phyloP scores from a whole-genome alignment of 2,888 invertebrate genomes.

The Laspeyria flexula region DNA sequence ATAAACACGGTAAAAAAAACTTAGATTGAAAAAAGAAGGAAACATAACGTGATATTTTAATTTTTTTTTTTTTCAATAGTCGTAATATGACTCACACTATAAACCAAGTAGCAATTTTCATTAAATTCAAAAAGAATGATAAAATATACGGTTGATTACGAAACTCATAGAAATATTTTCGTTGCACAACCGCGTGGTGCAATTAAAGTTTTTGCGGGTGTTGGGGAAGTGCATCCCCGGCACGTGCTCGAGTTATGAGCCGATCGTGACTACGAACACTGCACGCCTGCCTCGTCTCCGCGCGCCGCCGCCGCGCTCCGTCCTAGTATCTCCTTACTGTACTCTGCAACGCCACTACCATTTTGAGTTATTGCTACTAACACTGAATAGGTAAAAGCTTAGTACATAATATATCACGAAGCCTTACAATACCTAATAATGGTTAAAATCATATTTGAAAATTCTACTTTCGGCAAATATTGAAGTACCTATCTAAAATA shows the following conservation, averaged over 20 bases:
- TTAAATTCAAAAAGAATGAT: not conserved
- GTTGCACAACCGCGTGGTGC: constrained; percentile 53
- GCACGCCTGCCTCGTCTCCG: constrained; percentile 4
- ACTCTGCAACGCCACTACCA: constrained; percentile 22
- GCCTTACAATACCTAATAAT: too few species aligned
- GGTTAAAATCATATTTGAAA: too few species aligned
- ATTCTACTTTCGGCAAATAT: too few species aligned
- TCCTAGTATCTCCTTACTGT: constrained; percentile 29
- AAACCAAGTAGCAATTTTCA: too few species aligned
- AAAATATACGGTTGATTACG: constrained; percentile 16
- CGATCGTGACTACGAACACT: constrained; percentile 65
- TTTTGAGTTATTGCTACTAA: constrained; percentile 10
- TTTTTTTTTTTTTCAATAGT: too few species aligned
- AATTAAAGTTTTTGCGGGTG: constrained; percentile 73
- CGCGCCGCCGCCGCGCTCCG: too few species aligned
- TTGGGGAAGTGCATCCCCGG: constrained; percentile 53
- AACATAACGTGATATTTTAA: too few species aligned
- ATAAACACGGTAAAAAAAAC: too few species aligned
- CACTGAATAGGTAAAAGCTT: constrained; percentile 1
- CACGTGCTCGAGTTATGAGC: constrained; percentile 68
- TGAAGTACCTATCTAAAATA: too few species aligned
- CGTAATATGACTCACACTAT: too few species aligned
- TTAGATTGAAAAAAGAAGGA: too few species aligned
- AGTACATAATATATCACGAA: not conserved
- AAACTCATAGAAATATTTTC: constrained; percentile 35